Conservation (phyloP, 2,888 invertebrate genomes). For the Cephus runcator region DNA sequence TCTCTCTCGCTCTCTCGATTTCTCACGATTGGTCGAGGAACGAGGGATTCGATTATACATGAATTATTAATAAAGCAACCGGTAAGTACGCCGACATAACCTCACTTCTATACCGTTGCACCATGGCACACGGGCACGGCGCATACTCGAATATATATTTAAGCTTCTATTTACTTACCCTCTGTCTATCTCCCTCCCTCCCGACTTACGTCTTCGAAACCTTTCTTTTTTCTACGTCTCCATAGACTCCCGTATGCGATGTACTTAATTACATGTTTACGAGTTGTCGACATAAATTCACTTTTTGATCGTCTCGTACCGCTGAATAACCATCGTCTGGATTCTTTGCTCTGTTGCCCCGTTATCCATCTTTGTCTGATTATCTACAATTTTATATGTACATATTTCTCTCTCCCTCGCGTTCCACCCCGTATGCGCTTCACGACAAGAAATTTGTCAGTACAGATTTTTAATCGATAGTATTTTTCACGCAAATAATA, state of each 20-base stretch:
- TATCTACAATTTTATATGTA: not conserved
- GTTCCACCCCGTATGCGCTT: slow-evolving; percentile 28
- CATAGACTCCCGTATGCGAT: not conserved
- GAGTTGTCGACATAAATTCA: slow-evolving; percentile 50
- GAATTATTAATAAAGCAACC: slow-evolving; percentile 1
- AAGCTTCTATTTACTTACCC: not conserved
- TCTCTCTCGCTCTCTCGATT: not conserved
- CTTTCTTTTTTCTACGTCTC: not conserved
- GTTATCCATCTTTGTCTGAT: not conserved
- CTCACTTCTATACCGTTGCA: not conserved
- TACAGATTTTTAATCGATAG: not conserved
- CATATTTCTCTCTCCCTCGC: not conserved
- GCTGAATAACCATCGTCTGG: not conserved
- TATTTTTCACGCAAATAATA: not conserved
- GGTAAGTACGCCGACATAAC: not conserved
- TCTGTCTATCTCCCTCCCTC: not conserved
- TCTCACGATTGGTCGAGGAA: not conserved
- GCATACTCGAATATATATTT: not conserved
- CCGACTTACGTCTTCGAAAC: not conserved
- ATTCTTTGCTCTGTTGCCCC: not conserved
- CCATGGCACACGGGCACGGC: not conserved
- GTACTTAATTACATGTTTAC: slow-evolving; percentile 55
- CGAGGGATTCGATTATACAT: not conserved
- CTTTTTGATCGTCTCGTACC: slow-evolving; percentile 38
- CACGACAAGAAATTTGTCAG: slow-evolving; percentile 40